phyloP scores from a whole-genome alignment of 2,113 vertebrate species.

The Tragulus kanchil region DNA sequence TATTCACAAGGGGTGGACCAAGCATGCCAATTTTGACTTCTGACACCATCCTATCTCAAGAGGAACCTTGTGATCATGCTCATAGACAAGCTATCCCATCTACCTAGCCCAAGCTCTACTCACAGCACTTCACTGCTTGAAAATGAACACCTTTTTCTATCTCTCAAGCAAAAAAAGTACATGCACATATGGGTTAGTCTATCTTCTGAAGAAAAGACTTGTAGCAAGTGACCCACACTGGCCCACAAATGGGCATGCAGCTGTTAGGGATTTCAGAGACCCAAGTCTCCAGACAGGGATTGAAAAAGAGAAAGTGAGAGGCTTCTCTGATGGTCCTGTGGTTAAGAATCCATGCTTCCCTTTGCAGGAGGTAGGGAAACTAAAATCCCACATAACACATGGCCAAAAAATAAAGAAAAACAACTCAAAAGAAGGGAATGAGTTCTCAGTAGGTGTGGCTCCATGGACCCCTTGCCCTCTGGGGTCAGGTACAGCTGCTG shows the following conservation, averaged over 20 bases:
- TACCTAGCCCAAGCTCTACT: too few species aligned
- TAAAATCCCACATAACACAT: background rate
- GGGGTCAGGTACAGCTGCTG: background rate
- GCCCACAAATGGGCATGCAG: too few species aligned
- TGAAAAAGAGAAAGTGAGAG: background rate
- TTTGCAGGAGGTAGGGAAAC: background rate
- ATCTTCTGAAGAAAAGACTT: background rate
- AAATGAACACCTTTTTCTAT: background rate
- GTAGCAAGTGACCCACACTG: background rate
- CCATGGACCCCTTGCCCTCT: background rate
- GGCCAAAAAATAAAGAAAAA: background rate
- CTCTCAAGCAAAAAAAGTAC: background rate
- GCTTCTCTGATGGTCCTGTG: background rate
- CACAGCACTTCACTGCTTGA: background rate
- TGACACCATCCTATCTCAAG: background rate
- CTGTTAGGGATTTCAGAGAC: background rate
- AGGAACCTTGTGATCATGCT: too few species aligned
- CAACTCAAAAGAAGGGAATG: background rate
- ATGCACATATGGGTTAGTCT: rapidly evolving
- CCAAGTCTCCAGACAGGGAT: background rate
- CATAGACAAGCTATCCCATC: background rate
- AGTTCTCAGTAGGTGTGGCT: background rate
- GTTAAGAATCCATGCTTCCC: background rate
- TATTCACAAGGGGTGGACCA: background rate
- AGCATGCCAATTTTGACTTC: too few species aligned